phyloP scores from a whole-genome alignment of 2,888 invertebrate genomes.

The Synanthedon andrenaeformis region DNA sequence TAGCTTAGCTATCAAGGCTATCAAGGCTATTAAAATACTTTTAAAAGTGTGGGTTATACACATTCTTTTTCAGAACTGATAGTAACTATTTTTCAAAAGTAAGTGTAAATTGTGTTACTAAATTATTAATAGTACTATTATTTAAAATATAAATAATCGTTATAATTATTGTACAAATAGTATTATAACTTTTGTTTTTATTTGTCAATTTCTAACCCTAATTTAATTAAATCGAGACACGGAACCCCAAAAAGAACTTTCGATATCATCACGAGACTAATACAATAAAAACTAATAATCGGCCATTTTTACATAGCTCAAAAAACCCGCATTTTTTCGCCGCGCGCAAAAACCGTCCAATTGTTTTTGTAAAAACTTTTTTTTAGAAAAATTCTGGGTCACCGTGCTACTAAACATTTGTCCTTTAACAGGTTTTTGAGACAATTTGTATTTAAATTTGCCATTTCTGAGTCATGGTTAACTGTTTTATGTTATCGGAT shows the following conservation, averaged over 20 bases:
- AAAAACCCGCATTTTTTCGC: constrained; percentile 4
- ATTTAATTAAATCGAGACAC: too few relatives aligned
- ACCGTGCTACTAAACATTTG: constrained; percentile 34
- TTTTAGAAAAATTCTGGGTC: constrained; percentile 42
- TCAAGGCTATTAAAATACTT: too few relatives aligned
- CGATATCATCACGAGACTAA: constrained; percentile 22
- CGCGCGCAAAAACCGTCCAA: constrained; percentile 5
- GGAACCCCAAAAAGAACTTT: constrained; percentile 23
- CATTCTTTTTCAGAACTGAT: too few relatives aligned
- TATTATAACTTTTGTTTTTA: too few relatives aligned
- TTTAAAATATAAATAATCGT: too few relatives aligned
- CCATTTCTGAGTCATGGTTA: constrained; percentile 20
- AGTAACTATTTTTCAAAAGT: too few relatives aligned
- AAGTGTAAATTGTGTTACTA: too few relatives aligned
- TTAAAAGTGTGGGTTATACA: too few relatives aligned
- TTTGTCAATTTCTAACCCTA: too few relatives aligned
- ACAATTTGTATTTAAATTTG: constrained; percentile 29
- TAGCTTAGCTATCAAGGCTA: too few relatives aligned
- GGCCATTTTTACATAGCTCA: constrained; percentile 36
- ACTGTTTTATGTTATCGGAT: constrained; percentile 7
- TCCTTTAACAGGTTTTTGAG: constrained; percentile 36
- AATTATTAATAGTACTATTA: too few relatives aligned
- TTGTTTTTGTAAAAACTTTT: constrained; percentile 23
- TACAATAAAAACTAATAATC: constrained; percentile 22
- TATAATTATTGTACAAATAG: too few relatives aligned